Percentiles rank a stretch among this genome's conserved stretches.
Conservation (phyloP, 2,888 invertebrate species). For the Oeneis ivallda region DNA sequence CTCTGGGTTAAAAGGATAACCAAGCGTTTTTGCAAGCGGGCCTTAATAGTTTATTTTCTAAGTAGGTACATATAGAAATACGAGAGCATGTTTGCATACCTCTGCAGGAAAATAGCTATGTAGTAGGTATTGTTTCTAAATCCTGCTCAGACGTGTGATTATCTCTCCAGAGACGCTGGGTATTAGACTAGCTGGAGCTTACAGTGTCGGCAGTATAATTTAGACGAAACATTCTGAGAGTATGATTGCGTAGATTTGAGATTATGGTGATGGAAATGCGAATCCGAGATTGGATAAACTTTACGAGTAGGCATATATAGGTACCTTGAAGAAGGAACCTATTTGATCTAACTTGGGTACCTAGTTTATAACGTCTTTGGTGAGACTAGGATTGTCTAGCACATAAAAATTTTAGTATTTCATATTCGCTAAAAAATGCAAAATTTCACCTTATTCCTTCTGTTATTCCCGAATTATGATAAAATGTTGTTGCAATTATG, state of each 20-base stretch:
- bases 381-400: no score
- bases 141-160: slow-evolving; percentile 29
- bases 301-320: no score
- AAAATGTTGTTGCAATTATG: no score
- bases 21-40: no score
- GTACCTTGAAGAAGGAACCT: not conserved
- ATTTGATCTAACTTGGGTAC: not conserved
- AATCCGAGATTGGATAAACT: not conserved
- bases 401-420: no score
- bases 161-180: slow-evolving; percentile 26
- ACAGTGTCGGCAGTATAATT: slow-evolving; percentile 19
- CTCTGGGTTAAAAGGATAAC: no score
- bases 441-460: no score
- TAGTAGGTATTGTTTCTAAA: slow-evolving; percentile 18
- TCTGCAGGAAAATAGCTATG: not conserved
- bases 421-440: no score
- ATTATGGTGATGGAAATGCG: not conserved
- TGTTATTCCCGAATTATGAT: no score
- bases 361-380: no score
- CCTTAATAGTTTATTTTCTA: no score
- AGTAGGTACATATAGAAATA: no score
- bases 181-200: slow-evolving; percentile 32
- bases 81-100: not conserved
- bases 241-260: slow-evolving; percentile 7
- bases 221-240: slow-evolving; percentile 25